Percentiles rank a stretch among this genome's conserved stretches.
phyloP scores from a whole-genome alignment of 2,113 vertebrate genomes.

The Australoheros scitulus region DNA sequence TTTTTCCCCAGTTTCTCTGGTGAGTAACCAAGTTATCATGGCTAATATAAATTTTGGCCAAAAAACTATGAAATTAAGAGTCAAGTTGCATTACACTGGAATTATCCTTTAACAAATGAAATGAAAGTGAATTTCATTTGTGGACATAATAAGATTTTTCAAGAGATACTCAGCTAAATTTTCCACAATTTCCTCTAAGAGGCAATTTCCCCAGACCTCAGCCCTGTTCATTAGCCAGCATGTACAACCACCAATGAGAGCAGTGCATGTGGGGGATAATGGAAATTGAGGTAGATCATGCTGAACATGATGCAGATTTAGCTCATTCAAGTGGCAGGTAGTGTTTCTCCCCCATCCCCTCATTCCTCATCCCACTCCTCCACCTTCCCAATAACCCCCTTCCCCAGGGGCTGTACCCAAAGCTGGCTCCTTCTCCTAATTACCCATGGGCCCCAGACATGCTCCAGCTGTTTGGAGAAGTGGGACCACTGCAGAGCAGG shows the following conservation, averaged over 20 bases:
- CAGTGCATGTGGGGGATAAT: constrained; percentile 28
- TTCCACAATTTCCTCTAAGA: constrained; percentile 20
- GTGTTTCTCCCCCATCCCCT: constrained; percentile 22
- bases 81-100: background rate
- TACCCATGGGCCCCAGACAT: constrained; percentile 72
- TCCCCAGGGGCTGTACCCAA: constrained; percentile 66
- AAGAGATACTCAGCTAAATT: background rate
- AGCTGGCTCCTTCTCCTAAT: constrained; percentile 75
- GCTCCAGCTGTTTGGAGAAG: constrained; percentile 78
- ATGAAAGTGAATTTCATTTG: constrained; percentile 42
- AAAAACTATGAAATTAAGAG: constrained; percentile 3
- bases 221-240: constrained; percentile 57
- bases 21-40: background rate
- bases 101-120: constrained; percentile 18
- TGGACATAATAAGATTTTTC: constrained; percentile 40
- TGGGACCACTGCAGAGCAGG: constrained; percentile 56
- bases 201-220: constrained; percentile 57
- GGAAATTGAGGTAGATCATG: constrained; percentile 56
- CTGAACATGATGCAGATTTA: constrained; percentile 30
- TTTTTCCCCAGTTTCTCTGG: background rate
- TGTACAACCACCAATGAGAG: constrained; percentile 47
- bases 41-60: background rate
- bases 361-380: constrained; percentile 18
- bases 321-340: constrained; percentile 53
- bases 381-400: constrained; percentile 42